Evolutionary conservation across 2,888 invertebrate genomes (phyloP).

Genomic region (Melipona bicolor): DNA sequence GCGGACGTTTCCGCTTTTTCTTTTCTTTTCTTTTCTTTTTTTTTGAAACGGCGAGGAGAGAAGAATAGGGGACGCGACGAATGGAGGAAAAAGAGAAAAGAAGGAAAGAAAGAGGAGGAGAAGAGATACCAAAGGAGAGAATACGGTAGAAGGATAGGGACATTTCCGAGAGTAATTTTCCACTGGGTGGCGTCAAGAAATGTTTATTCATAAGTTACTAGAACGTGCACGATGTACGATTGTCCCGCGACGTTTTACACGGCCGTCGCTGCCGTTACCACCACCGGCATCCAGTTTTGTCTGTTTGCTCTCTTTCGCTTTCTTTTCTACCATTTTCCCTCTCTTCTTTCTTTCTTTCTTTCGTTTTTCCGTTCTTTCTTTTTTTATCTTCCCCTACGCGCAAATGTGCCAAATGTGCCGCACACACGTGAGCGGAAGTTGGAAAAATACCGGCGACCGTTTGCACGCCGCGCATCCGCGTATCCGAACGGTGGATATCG

Average conservation of each 20-base stretch:
- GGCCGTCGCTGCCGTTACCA: slow-evolving; percentile 37
- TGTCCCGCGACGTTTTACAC: slow-evolving; percentile 71
- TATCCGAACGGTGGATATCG: neutral
- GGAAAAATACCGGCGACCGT: neutral
- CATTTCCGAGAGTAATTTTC: slow-evolving; percentile 79
- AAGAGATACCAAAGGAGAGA: slow-evolving; percentile 39
- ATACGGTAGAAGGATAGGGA: slow-evolving; percentile 48
- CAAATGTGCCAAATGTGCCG: neutral
- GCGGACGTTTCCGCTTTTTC: neutral
- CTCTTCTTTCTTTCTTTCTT: neutral
- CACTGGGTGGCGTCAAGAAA: slow-evolving; percentile 75
- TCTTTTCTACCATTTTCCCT: slow-evolving; percentile 29
- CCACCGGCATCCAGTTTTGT: slow-evolving; percentile 37
- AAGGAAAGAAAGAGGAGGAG: neutral
- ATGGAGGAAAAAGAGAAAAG: neutral
- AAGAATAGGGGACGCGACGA: neutral
- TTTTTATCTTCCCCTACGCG: slow-evolving; percentile 12
- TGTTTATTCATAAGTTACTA: slow-evolving; percentile 81
- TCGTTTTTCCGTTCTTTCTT: neutral
- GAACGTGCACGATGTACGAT: slow-evolving; percentile 75
- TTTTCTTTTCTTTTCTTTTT: neutral
- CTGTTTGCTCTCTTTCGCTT: slow-evolving; percentile 30
- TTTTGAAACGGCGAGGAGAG: neutral
- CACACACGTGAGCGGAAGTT: neutral
- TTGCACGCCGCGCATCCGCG: neutral